These are phyloP conservation scores for Echiichthys vipera DNA, from an alignment of 2,797 vertebrate genomes.

Conservation along the genomic window DNA sequence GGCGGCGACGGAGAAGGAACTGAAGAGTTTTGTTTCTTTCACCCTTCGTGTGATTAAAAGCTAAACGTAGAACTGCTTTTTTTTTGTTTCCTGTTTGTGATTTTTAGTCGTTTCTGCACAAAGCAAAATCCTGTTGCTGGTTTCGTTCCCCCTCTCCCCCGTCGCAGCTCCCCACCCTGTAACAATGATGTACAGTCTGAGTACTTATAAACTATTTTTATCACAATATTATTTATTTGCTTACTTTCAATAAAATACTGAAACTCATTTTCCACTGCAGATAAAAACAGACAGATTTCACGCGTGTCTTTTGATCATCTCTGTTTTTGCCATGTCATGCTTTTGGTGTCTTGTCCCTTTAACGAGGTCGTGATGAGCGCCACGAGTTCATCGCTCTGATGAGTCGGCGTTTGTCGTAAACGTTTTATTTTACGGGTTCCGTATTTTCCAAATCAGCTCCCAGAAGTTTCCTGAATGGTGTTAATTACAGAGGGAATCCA, in stretches of 20 bases:
- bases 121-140: slow-evolving; percentile 88
- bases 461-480: too few relatives aligned
- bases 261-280: slow-evolving; percentile 96
- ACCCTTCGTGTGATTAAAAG: slow-evolving; percentile 47
- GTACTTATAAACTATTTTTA: slow-evolving; percentile 99
- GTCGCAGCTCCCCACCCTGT: slow-evolving; percentile 86
- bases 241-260: slow-evolving; percentile 99
- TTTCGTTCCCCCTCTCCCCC: slow-evolving; percentile 85
- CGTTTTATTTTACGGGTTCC: too few relatives aligned
- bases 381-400: too few relatives aligned
- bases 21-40: slow-evolving; percentile 59
- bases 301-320: slow-evolving; percentile 44
- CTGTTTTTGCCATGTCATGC: background rate
- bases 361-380: too few relatives aligned
- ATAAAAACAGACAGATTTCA: slow-evolving; percentile 72
- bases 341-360: background rate
- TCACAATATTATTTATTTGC: slow-evolving; percentile 99
- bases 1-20: slow-evolving; percentile 48
- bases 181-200: slow-evolving; percentile 98
- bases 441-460: too few relatives aligned
- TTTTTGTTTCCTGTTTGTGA: slow-evolving; percentile 69
- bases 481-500: too few relatives aligned
- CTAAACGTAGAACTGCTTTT: slow-evolving; percentile 59
- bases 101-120: slow-evolving; percentile 86
- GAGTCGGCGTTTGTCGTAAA: too few relatives aligned